Base-by-base conservation (phyloP, 2,797 vertebrate species). In the Steatocranus sp. region DNA sequence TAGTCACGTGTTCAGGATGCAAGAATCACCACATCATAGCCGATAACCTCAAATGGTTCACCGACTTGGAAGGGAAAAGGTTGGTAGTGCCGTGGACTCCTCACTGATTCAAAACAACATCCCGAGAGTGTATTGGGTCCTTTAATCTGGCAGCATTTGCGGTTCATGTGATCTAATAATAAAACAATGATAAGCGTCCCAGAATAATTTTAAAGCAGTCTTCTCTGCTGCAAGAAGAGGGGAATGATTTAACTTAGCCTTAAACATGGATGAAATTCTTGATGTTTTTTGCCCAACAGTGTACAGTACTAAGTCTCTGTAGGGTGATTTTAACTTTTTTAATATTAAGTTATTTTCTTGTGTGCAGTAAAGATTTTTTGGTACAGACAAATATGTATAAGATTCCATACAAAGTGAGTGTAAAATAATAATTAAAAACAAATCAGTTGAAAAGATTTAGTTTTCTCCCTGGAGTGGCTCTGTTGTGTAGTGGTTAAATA, bases 1-100 rank as follows among this genome's bases (percentile, higher is more conserved):
- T 99, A 1, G 98, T 98, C 70, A 98, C 93, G 1, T 99, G 99
- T 27, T 93, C 97, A 0, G 97, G 98, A 75, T 99, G 99, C 80
- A 89, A 94, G 61, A 98, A 96, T 23, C 98, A 98, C 79, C 99
- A 99, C 8, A 93, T 99, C 77, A 97, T 99, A 1, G 98, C 99
- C 0, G 99, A 99, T 77, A 99, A 99, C 94, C 94, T 99, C 56
- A 92, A 94, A 25, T 99, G 99, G 98, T 99, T 99, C 88, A 98
- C 98, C 0, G 98, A 99, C 68, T 94, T 99, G 88, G 84, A 97
- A 1, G 98, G 99, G 1, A 99, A 98, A 90, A 97, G 96, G 98
- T 99, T 75, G 58, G 96, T 78, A 63, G 6, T 38, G 36, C 34
- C 70, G 63, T 63, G 4, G 46, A 46, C 66, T 43, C 23, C 6